Percentiles rank a stretch among this genome's conserved stretches.
phyloP scores from a whole-genome alignment of 2,888 invertebrate genomes.

The Andrena camellia region DNA sequence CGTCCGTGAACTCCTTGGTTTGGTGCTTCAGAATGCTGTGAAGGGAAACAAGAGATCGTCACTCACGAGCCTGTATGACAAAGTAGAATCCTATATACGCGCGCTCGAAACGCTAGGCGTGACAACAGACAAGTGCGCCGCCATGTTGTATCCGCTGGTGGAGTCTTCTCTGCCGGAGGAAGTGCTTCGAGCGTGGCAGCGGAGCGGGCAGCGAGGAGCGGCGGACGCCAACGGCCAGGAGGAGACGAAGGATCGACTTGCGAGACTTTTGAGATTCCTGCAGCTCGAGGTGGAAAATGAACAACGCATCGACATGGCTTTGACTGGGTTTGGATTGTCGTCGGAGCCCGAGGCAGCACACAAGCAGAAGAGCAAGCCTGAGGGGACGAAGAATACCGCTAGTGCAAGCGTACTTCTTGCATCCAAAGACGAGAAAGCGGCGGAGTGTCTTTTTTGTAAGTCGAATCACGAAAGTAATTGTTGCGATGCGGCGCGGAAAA shows the following conservation, averaged over 20 bases:
- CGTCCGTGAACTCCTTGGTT: slow-evolving; percentile 23
- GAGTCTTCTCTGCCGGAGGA: slow-evolving; percentile 33
- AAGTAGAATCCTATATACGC: slow-evolving; percentile 18
- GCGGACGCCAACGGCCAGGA: too few species aligned
- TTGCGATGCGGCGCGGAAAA: slow-evolving; percentile 56
- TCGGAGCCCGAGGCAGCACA: neutral
- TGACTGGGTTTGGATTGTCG: neutral
- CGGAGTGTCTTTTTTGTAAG: too few species aligned
- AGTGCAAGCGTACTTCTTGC: too few species aligned
- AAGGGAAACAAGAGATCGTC: too few species aligned
- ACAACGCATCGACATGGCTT: slow-evolving; percentile 55
- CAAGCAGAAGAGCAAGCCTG: neutral
- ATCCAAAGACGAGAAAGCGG: too few species aligned
- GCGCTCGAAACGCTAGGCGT: slow-evolving; percentile 35
- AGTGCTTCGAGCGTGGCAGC: slow-evolving; percentile 29
- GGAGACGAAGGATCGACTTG: slow-evolving; percentile 25
- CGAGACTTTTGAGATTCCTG: slow-evolving; percentile 56
- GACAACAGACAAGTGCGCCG: slow-evolving; percentile 30
- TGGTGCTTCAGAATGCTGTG: slow-evolving; percentile 31
- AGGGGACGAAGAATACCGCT: too few species aligned
- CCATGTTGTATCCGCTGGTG: slow-evolving; percentile 33
- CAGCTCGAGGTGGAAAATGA: slow-evolving; percentile 63
- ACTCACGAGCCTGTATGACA: slow-evolving; percentile 17
- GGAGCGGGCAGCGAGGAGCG: too few species aligned
- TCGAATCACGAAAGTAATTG: slow-evolving; percentile 48